phyloP scores from a whole-genome alignment of 2,888 invertebrate species.

The Blastobasis adustella region DNA sequence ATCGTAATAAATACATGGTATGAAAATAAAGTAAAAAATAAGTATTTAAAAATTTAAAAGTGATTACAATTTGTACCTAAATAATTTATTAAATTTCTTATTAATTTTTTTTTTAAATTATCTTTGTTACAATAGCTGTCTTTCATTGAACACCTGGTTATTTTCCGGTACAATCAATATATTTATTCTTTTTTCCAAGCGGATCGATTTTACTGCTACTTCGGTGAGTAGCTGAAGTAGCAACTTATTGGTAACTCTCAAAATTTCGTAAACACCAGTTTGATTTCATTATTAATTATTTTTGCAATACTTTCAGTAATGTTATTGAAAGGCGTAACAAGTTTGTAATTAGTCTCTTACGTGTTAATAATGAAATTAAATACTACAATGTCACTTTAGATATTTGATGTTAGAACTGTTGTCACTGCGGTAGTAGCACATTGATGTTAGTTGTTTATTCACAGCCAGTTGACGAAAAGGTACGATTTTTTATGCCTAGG shows the following conservation, averaged over 20 bases:
- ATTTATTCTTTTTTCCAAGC: slow-evolving; percentile 65
- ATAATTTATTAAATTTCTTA: too few relatives aligned
- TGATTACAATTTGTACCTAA: not conserved
- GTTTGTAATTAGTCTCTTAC: not conserved
- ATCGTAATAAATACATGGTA: too few relatives aligned
- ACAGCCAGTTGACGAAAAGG: too few relatives aligned
- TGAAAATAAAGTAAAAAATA: not conserved
- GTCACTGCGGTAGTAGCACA: slow-evolving; percentile 8
- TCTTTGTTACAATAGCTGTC: not conserved
- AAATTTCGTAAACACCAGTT: slow-evolving; percentile 7
- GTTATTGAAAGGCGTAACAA: too few relatives aligned
- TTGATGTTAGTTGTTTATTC: slow-evolving; percentile 1
- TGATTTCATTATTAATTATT: slow-evolving; percentile 19
- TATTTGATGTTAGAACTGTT: slow-evolving; percentile 27
- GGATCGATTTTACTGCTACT: slow-evolving; percentile 72
- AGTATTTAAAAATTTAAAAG: not conserved
- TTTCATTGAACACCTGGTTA: slow-evolving; percentile 1
- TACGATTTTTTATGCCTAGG: too few relatives aligned
- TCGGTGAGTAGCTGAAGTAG: slow-evolving; percentile 66
- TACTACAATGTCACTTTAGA: slow-evolving; percentile 31
- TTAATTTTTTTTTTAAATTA: too few relatives aligned
- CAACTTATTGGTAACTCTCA: slow-evolving; percentile 24
- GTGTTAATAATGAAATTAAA: slow-evolving; percentile 20
- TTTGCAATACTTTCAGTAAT: too few relatives aligned
- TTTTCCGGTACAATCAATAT: slow-evolving; percentile 1